These are phyloP conservation scores for Morone chrysops DNA, from an alignment of 2,113 vertebrate genomes.

Conservation along the genomic window DNA sequence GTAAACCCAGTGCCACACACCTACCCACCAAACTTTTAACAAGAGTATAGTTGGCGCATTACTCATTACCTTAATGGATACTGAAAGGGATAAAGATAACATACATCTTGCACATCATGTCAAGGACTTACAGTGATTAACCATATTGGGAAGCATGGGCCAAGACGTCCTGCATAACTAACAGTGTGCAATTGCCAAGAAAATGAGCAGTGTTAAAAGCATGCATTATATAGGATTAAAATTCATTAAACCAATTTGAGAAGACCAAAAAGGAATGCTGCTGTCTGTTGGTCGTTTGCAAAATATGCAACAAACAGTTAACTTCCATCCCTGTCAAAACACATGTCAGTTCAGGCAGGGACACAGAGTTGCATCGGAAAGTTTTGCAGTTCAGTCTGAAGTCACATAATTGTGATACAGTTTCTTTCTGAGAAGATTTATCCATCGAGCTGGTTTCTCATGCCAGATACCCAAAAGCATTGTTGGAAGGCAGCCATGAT, in stretches of 20 bases:
- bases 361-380: constrained; percentile 67
- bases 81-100: constrained; percentile 26
- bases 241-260: constrained; percentile 1
- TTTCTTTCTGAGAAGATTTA: constrained; percentile 76
- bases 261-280: background rate
- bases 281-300: background rate
- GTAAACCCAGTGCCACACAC: constrained; percentile 28
- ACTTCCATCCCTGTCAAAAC: constrained; percentile 22
- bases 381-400: constrained; percentile 73
- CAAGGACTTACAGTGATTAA: constrained; percentile 27
- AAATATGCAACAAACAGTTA: constrained; percentile 7
- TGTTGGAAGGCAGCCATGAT: constrained; percentile 83
- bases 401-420: constrained; percentile 72
- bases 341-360: constrained; percentile 66
- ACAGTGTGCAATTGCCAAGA: constrained; percentile 27
- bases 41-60: constrained; percentile 16
- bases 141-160: background rate
- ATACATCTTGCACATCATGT: background rate
- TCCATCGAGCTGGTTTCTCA: constrained; percentile 65
- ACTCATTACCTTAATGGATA: constrained; percentile 67
- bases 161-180: constrained; percentile 21
- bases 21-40: constrained; percentile 47
- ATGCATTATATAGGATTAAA: constrained; percentile 8
- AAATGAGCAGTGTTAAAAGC: constrained; percentile 12
- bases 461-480: constrained; percentile 91